Evolutionary conservation across 2,797 vertebrate genomes (phyloP).

Genomic region (Danio aesculapii): DNA sequence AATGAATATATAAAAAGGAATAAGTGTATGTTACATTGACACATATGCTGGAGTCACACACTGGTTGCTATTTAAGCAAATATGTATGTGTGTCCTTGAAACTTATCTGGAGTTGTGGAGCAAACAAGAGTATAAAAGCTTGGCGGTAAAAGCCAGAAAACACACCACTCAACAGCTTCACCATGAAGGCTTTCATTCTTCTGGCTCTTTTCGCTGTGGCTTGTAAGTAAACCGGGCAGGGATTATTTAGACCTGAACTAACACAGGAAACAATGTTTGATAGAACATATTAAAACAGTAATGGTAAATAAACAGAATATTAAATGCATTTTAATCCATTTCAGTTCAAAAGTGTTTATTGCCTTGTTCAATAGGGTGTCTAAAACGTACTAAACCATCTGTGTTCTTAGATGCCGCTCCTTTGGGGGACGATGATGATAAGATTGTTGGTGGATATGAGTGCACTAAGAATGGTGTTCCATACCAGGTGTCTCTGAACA

Average conservation of each 20-base stretch:
- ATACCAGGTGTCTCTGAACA: slow-evolving; percentile 83
- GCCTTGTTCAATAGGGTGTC: neutral
- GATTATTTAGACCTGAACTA: neutral
- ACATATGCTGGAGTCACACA: slow-evolving; percentile 38
- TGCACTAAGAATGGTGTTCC: slow-evolving; percentile 75
- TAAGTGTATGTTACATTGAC: neutral
- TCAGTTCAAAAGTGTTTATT: neutral
- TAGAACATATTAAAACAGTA: too few relatives aligned
- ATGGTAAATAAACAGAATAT: neutral
- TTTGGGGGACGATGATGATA: slow-evolving; percentile 71
- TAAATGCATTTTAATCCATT: neutral
- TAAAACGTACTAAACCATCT: neutral
- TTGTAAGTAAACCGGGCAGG: slow-evolving; percentile 33
- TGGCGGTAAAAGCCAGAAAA: neutral
- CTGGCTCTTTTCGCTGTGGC: slow-evolving; percentile 55
- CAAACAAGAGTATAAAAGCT: slow-evolving; percentile 40
- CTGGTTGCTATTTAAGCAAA: slow-evolving; percentile 9
- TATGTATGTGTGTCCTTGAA: slow-evolving; percentile 11
- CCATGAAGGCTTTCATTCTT: slow-evolving; percentile 57
- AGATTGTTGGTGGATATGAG: slow-evolving; percentile 84
- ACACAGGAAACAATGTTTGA: neutral
- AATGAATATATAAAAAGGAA: neutral
- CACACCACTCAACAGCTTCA: slow-evolving; percentile 26
- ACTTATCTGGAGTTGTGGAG: neutral
- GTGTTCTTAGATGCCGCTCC: slow-evolving; percentile 46